phyloP scores from a whole-genome alignment of 2,797 vertebrate genomes.

The Falco cherrug region DNA sequence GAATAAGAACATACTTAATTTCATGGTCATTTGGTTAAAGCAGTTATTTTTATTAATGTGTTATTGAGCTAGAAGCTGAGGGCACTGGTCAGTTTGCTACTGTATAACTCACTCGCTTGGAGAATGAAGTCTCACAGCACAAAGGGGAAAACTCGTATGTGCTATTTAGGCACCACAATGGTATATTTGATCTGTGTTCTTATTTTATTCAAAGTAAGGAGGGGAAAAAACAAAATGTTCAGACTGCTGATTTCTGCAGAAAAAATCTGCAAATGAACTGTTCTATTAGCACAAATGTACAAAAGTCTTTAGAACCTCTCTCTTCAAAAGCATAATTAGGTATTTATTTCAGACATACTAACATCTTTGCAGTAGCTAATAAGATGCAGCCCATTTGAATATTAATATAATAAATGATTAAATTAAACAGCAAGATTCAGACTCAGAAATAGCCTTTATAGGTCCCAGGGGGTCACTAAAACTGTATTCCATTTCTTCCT shows the following conservation, averaged over 20 bases:
- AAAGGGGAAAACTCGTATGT: not conserved
- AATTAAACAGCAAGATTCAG: constrained; percentile 88
- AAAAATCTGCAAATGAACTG: constrained; percentile 80
- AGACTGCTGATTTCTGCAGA: constrained; percentile 81
- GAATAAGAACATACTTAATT: constrained; percentile 74
- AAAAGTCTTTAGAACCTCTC: constrained; percentile 82
- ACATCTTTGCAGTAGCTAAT: constrained; percentile 87
- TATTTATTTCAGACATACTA: constrained; percentile 85
- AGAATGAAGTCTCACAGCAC: constrained; percentile 16
- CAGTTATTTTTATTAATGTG: constrained; percentile 76
- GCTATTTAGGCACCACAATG: constrained; percentile 50
- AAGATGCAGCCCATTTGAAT: constrained; percentile 87
- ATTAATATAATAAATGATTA: constrained; percentile 90
- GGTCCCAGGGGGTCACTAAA: constrained; percentile 85
- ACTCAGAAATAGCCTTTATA: constrained; percentile 87
- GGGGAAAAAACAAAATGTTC: constrained; percentile 37
- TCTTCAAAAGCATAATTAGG: constrained; percentile 85
- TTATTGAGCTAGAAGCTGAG: constrained; percentile 61
- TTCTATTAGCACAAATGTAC: constrained; percentile 82
- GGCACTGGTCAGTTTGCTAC: constrained; percentile 65
- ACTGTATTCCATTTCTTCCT: constrained; percentile 82
- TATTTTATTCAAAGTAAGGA: constrained; percentile 73
- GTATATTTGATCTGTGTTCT: constrained; percentile 69
- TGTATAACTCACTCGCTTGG: constrained; percentile 42
- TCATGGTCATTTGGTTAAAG: constrained; percentile 78